Percentiles rank a stretch among this genome's conserved stretches.
phyloP scores from a whole-genome alignment of 2,888 invertebrate species.

The Timandra comae region DNA sequence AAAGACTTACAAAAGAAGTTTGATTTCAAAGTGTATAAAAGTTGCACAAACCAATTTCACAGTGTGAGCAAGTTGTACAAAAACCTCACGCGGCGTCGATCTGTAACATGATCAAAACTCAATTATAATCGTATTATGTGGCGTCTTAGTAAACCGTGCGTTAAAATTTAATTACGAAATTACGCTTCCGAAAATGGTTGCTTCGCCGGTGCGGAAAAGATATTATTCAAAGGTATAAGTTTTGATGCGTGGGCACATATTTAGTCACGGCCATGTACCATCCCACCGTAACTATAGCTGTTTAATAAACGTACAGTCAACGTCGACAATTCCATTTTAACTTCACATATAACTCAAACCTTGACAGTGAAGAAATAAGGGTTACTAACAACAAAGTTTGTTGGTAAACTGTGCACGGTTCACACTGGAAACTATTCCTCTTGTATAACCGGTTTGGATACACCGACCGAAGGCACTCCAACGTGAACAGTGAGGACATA shows the following conservation, averaged over 20 bases:
- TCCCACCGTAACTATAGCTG: conserved; percentile 47
- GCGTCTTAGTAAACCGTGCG: conserved; percentile 55
- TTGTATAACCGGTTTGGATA: conserved; percentile 55
- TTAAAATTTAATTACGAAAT: conserved; percentile 60
- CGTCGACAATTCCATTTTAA: background rate
- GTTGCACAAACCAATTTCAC: conserved; percentile 1
- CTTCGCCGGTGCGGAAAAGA: conserved; percentile 32
- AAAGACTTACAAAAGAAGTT: too few relatives aligned
- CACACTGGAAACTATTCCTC: conserved; percentile 53
- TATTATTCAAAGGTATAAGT: conserved; percentile 53
- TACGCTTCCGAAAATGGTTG: conserved; percentile 49
- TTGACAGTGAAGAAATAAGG: conserved; percentile 6
- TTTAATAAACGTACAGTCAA: conserved; percentile 41
- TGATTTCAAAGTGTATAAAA: background rate
- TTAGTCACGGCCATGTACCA: conserved; percentile 59
- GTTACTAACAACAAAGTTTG: conserved; percentile 2
- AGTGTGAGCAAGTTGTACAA: conserved; percentile 9
- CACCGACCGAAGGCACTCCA: conserved; percentile 38
- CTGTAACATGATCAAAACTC: conserved; percentile 45
- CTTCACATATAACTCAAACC: conserved; percentile 5
- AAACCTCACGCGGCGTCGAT: conserved; percentile 27
- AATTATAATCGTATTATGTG: conserved; percentile 58
- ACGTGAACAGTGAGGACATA: conserved; percentile 39
- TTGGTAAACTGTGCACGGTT: conserved; percentile 29
- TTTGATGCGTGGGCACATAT: conserved; percentile 62